phyloP scores from a whole-genome alignment of 2,113 vertebrate genomes.

The Prinia subflava region DNA sequence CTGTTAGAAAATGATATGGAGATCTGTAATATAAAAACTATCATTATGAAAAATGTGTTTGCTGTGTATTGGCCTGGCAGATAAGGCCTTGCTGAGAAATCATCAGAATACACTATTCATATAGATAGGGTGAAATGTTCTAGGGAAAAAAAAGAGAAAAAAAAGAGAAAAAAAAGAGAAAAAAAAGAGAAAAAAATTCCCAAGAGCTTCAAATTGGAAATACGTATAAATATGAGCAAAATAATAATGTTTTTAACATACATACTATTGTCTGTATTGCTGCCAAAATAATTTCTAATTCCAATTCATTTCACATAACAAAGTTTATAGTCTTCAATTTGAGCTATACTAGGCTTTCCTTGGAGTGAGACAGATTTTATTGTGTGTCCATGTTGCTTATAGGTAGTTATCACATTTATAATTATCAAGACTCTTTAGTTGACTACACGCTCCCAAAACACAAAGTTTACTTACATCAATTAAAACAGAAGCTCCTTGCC shows the following conservation, averaged over 20 bases:
- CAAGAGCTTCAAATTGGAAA: neutral
- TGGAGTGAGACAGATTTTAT: neutral
- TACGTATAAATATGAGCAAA: neutral
- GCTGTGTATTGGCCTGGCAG: neutral
- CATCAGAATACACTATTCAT: neutral
- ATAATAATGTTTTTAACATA: neutral
- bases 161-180: too few species aligned
- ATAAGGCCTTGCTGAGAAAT: neutral
- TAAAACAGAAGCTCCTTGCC: neutral
- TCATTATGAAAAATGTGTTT: neutral
- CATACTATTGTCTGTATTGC: neutral
- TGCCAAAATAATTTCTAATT: neutral
- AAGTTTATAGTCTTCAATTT: neutral
- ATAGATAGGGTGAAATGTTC: neutral
- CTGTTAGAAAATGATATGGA: neutral
- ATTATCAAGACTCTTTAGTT: neutral
- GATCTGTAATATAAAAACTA: neutral
- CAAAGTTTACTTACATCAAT: neutral
- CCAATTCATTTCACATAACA: neutral
- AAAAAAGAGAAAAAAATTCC: neutral
- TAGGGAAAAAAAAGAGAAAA: neutral
- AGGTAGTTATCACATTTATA: neutral
- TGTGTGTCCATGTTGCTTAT: neutral
- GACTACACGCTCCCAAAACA: neutral
- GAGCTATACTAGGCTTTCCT: neutral